Evolutionary conservation across 2,888 invertebrate genomes (phyloP), one percentile per base, ranked within the genome.

Genomic region (Mimumesa dahlbomi): DNA sequence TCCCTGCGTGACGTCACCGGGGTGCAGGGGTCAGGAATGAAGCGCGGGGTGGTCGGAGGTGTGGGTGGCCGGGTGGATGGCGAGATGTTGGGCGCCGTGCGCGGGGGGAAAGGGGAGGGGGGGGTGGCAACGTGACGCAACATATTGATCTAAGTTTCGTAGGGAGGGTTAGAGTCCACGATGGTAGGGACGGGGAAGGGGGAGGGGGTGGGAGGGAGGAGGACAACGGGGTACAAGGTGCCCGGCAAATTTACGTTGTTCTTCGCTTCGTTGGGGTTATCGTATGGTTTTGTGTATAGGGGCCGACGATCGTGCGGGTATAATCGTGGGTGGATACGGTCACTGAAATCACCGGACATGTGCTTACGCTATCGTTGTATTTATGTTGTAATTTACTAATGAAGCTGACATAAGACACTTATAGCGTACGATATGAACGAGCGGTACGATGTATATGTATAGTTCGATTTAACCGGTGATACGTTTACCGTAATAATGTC

Each of bases 121-220:
- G n/a, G n/a, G n/a, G n/a, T n/a, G n/a, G n/a, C 83, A 82, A 88
- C 84, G 86, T 89, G 89, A 89, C 88, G 89, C 88, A 89, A 88
- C 83, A 88, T 89, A 89, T 89, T 89, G 89, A 89, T 89, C 87
- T 85, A 86, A 83, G 85, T 86, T 85, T 84, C 82, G 83, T 81
- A 79, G 79, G 72, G 72, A 77, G 79, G 73, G 70, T 69, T 65
- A 59, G 70, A 50, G 66, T 50, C 43, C 49, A 53, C 38, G 58
- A 75, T 73, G 61, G 57, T 68, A 66, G 31, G 50, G 50, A 45
- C 29, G 61, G 21, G 46, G 13, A 14, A 31, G 40, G 45, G 53
- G 64, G 50, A 53, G 43, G 38, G 25, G 34, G 22, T 43, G 65
- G 48, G 36, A 48, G 63, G 56, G 49, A 34, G 34, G 53, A 36